Conservation (phyloP, 2,113 vertebrate species). For the Kobus ellipsiprymnus region DNA sequence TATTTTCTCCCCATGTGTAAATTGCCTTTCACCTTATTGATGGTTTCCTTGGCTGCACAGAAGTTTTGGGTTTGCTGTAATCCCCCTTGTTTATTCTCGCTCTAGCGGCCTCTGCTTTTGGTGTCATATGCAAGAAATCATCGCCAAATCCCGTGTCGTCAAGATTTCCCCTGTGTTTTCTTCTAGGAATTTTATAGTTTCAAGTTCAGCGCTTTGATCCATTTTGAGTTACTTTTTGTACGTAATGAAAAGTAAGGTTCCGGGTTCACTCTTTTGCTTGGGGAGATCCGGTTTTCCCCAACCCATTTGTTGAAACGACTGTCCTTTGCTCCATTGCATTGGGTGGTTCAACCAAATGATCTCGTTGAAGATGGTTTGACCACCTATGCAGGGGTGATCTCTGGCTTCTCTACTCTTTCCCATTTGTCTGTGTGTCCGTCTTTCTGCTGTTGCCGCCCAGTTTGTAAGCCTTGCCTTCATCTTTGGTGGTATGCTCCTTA, state of each 20-base stretch:
- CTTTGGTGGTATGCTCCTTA: rapidly evolving
- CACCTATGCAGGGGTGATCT: rapidly evolving
- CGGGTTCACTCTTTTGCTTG: rapidly evolving
- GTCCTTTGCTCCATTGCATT: not conserved
- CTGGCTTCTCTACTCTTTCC: not conserved
- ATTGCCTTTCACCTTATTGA: rapidly evolving
- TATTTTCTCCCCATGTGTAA: too few relatives aligned
- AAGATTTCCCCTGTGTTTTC: not conserved
- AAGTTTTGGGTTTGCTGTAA: rapidly evolving
- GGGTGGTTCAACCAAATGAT: rapidly evolving
- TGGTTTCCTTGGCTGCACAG: rapidly evolving
- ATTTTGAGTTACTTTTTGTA: not conserved
- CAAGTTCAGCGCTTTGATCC: not conserved
- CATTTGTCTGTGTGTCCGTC: rapidly evolving
- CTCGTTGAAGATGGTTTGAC: rapidly evolving
- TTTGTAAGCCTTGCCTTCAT: not conserved
- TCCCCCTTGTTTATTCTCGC: rapidly evolving
- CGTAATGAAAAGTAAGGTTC: not conserved
- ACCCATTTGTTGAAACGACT: rapidly evolving
- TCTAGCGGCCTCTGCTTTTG: not conserved
- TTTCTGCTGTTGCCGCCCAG: rapidly evolving
- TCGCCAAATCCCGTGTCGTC: rapidly evolving
- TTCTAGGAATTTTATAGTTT: not conserved
- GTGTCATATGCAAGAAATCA: not conserved
- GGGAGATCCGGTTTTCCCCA: not conserved